Evolutionary conservation across 2,797 vertebrate species (phyloP).

Genomic region (Eupleurogrammus muticus): DNA sequence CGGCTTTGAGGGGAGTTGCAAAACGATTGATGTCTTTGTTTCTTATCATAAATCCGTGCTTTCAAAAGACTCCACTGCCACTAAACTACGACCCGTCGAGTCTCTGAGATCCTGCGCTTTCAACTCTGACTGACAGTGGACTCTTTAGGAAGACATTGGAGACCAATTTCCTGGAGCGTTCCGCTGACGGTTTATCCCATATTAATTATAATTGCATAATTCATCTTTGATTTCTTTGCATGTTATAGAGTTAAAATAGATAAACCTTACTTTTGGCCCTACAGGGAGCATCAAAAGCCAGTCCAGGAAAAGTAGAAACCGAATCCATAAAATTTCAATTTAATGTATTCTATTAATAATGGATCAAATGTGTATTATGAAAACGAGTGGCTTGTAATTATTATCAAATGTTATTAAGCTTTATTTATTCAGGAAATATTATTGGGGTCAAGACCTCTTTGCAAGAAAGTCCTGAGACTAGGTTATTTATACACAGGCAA

Average conservation of each 20-base stretch:
- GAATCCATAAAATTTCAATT: too few relatives aligned
- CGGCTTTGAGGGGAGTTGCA: neutral
- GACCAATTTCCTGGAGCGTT: neutral
- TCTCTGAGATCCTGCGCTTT: constrained; percentile 12
- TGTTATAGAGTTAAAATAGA: neutral
- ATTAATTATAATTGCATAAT: neutral
- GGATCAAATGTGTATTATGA: neutral
- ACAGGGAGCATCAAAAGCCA: neutral
- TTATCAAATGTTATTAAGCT: too few relatives aligned
- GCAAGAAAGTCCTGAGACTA: too few relatives aligned
- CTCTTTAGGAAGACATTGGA: neutral
- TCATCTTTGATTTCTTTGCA: neutral
- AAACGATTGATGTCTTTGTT: neutral
- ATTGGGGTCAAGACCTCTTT: too few relatives aligned
- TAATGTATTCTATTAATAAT: neutral
- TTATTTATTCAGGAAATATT: too few relatives aligned
- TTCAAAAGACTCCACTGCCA: neutral
- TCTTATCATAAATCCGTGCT: constrained; percentile 15
- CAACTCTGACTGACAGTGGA: constrained; percentile 3
- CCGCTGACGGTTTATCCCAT: neutral
- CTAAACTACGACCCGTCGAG: neutral
- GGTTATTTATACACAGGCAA: too few relatives aligned
- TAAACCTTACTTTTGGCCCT: neutral
- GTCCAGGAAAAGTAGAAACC: neutral
- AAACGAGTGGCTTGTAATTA: neutral